Conservation (phyloP, 2,888 invertebrate genomes). For the Podotricha telesiphe region DNA sequence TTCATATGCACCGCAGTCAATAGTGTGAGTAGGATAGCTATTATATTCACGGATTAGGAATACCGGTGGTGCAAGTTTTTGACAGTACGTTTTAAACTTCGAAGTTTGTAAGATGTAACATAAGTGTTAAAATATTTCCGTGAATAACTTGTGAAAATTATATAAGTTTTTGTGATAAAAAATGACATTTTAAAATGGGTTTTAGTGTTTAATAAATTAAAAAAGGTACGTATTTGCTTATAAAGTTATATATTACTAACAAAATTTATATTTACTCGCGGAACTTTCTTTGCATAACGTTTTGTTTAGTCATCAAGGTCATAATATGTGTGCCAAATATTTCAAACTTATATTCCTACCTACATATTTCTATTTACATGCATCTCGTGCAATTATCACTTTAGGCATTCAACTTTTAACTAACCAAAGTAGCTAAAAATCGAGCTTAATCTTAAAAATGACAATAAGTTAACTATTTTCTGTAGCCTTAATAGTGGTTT, state of each 20-base stretch:
- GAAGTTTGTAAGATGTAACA: slow-evolving; percentile 51
- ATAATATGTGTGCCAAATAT: slow-evolving; percentile 44
- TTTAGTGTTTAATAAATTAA: slow-evolving; percentile 38
- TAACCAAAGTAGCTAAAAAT: no score
- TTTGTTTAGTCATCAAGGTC: slow-evolving; percentile 72
- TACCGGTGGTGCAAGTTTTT: slow-evolving; percentile 82
- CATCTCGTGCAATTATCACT: background rate
- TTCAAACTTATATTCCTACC: slow-evolving; percentile 16
- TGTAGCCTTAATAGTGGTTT: no score
- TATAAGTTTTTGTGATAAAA: slow-evolving; percentile 47
- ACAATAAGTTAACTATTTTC: no score
- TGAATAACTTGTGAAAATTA: slow-evolving; percentile 49
- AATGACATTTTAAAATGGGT: slow-evolving; percentile 35
- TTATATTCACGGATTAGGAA: slow-evolving; percentile 57
- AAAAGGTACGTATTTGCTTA: slow-evolving; percentile 51
- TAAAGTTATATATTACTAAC: slow-evolving; percentile 54
- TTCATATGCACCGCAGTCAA: slow-evolving; percentile 14
- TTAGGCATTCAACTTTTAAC: no score
- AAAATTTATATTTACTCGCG: slow-evolving; percentile 55
- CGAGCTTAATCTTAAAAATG: no score
- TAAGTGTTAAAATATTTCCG: slow-evolving; percentile 51
- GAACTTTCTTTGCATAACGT: slow-evolving; percentile 69
- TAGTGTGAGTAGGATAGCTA: slow-evolving; percentile 49
- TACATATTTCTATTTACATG: background rate
- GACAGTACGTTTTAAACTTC: slow-evolving; percentile 76